Evolutionary conservation across 2,797 vertebrate genomes (phyloP), one percentile per base, ranked within the genome.

Genomic region (Cacajao melanocephalus): DNA sequence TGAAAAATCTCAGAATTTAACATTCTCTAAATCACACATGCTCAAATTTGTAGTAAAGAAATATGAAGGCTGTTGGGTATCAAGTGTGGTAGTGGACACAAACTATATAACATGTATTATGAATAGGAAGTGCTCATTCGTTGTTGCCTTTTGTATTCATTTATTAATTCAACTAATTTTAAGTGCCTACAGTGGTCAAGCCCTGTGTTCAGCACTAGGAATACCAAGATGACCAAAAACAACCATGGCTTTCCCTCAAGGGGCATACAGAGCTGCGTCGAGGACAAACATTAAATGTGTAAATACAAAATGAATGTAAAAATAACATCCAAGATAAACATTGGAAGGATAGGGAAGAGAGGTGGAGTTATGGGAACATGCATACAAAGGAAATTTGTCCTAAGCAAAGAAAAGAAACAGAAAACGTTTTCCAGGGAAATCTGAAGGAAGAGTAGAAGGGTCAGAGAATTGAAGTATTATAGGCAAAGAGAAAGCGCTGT

Each of bases 101-200:
- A 86, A 84, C 10, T 79, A n/a, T 12, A n/a, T 20, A 24, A 20
- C 33, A 30, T 48, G 0, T 57, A 39, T 61, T 87, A 83, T 36
- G 22, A 46, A 57, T 22, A 84, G 24, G 33, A 84, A 91, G 50
- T 67, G 30, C 80, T 84, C 39, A 79, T 80, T 36, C 39, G 7
- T 55, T 90, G 24, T 30, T 90, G 14, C 28, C 41, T 94, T 64
- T 4, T 55, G 80, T 85, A 88, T 14, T 79, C 17, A 44, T 64
- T 90, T n/a, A 90, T 87, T 87, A 12, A 85, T 79, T 94, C 26
- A 86, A 26, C 28, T 81, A 39, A 90, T 50, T 90, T 88, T 88
- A 86, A 91, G 9, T 90, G 26, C 20, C 19, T 70, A 10, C n/a
- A 64, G 33, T 73, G 33, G 44, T 50, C 9, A 79, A 82, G 36